A percentile compares a stretch with the other conserved stretches of the same genome.
These are phyloP conservation scores for Oxystoma pomonae DNA, from an alignment of 2,888 invertebrate genomes.

Conservation along the genomic window DNA sequence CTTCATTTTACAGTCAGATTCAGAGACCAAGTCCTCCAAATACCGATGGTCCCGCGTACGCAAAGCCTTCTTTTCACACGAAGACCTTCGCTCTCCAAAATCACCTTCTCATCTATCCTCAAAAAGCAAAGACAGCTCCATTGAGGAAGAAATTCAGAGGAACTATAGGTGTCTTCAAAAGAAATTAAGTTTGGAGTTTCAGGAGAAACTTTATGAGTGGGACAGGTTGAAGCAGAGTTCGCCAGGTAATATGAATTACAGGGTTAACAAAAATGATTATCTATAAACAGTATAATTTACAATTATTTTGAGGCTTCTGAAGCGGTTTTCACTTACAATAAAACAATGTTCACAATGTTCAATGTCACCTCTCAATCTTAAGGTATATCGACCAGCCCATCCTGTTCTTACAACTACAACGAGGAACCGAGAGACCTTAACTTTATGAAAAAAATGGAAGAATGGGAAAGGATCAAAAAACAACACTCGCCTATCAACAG, in stretches of 20 bases:
- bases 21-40: constrained; percentile 55
- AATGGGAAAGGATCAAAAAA: constrained; percentile 51
- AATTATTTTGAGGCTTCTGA: no score
- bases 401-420: constrained; percentile 29
- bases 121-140: constrained; percentile 19
- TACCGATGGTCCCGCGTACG: constrained; percentile 76
- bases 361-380: no score
- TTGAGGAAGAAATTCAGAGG: constrained; percentile 64
- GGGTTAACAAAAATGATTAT: no score
- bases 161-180: constrained; percentile 70
- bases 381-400: constrained; percentile 17
- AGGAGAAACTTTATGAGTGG: constrained; percentile 63
- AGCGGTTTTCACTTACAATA: no score
- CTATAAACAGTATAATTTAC: no score
- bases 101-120: not conserved
- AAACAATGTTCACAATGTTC: not conserved
- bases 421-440: constrained; percentile 44
- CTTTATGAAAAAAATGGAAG: constrained; percentile 49
- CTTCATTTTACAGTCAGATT: constrained; percentile 17
- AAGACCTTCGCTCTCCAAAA: not conserved
- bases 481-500: constrained; percentile 31
- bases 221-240: constrained; percentile 40
- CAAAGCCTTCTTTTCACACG: constrained; percentile 47
- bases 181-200: constrained; percentile 70
- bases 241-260: constrained; percentile 26